Conservation (phyloP, 2,888 invertebrate species). For the Icerya purchasi region DNA sequence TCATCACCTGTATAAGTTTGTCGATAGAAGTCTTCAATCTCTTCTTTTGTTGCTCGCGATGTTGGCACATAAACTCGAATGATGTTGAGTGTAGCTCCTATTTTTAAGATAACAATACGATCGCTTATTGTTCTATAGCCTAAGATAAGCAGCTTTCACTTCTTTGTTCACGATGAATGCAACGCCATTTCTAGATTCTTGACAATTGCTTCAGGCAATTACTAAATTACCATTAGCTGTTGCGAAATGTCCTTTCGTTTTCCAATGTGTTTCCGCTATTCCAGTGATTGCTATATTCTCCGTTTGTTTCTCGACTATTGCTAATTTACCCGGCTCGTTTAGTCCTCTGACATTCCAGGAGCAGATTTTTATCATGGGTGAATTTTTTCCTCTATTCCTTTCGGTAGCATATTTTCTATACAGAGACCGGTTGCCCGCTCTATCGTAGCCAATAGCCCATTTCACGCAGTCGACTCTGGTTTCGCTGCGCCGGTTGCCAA, state of each 20-base stretch:
- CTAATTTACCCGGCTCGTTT: neutral
- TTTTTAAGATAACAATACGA: neutral
- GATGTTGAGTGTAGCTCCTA: neutral
- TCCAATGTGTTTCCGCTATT: conserved; percentile 1
- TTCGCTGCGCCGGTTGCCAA: no score
- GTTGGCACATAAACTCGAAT: neutral
- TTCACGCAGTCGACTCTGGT: no score
- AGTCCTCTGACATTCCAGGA: neutral
- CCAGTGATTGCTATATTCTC: neutral
- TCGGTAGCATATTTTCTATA: neutral
- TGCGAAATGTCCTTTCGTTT: neutral
- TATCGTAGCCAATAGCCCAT: no score
- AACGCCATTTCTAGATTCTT: neutral
- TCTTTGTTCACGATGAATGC: neutral
- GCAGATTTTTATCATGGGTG: neutral
- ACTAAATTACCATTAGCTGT: conserved; percentile 1
- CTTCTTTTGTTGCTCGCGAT: neutral
- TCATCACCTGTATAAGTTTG: neutral
- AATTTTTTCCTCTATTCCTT: neutral
- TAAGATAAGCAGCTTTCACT: no score
- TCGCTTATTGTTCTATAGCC: neutral
- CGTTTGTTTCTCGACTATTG: neutral
- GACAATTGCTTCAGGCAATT: neutral
- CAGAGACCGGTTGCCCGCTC: neutral
- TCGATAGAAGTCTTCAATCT: neutral